Base-by-base conservation (phyloP, 2,113 vertebrate genomes). In the Apus apus region DNA sequence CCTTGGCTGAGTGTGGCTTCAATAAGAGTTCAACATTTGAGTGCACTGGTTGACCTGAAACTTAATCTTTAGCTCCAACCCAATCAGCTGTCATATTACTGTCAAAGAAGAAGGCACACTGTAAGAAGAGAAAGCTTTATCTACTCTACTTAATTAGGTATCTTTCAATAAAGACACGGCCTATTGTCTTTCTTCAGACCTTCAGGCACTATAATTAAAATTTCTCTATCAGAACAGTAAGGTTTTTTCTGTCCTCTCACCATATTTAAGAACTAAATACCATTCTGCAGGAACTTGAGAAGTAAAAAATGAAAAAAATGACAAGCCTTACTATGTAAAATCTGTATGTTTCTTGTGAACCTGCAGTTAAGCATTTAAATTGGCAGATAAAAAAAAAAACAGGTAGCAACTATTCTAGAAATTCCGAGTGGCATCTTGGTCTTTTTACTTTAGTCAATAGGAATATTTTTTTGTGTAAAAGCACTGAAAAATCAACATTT, bases 131-230 rank as follows among this genome's bases (percentile, higher is more conserved):
- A 87, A 43, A 77, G 27, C 45, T 90, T 94, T 84, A 86, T 46
- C 80, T 92, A 64, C 11, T 15, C 30, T 80, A 72, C 45, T 79
- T 94, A 81, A 96, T 97, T 88, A 93, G 57, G 6, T 25, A 36
- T 68, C 29, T 90, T 93, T 96, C 94, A 93, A 97, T 76, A 95
- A 74, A 94, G 76, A 91, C 40, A 64, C 92, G 87, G 94, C 87
- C 85, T 81, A 87, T 32, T 91, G 81, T 88, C 75, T 96, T 90
- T 76, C 50, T 96, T 96, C 70, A 32, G 16, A 95, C 53, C 45
- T 90, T 62, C 92, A 64, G 96, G 83, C 34, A 38, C 67, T 91
- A 89, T 82, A 94, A 94, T 96, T 96, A 93, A 87, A 75, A 64
- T 17, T 57, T 88, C 27, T 64, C 61, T 95, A 72, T 92, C 53